These are phyloP conservation scores for Cynocephalus volans DNA, from an alignment of 2,113 vertebrate species.

Conservation along the genomic window DNA sequence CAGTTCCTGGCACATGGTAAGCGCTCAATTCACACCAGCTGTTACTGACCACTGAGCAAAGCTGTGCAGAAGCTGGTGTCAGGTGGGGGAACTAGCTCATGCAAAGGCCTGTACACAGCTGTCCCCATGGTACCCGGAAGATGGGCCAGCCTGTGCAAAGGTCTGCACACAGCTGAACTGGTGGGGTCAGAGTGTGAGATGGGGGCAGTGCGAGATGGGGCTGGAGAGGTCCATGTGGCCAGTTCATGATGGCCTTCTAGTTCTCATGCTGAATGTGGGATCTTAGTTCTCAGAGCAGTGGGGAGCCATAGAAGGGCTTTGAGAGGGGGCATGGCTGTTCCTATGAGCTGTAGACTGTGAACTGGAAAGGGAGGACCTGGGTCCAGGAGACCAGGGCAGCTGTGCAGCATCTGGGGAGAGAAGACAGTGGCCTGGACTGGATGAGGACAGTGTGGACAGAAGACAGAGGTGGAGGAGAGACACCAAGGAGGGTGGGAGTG, in stretches of 20 bases:
- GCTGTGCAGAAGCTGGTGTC: neutral
- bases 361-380: fast-evolving
- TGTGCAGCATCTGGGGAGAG: too few species aligned
- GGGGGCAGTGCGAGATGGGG: too few species aligned
- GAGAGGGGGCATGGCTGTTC: neutral
- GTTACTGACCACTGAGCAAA: fast-evolving
- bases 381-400: neutral
- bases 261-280: fast-evolving
- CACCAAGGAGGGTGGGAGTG: neutral
- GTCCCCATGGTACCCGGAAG: too few species aligned
- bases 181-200: fast-evolving
- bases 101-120: too few species aligned
- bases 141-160: neutral
- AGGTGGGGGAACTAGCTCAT: neutral
- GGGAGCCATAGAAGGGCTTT: neutral
- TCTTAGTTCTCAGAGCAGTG: neutral
- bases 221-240: neutral
- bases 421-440: neutral
- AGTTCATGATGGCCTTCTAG: neutral
- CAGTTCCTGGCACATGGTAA: neutral
- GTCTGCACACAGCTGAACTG: neutral
- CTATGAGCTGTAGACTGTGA: fast-evolving
- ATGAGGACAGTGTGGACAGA: neutral
- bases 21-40: neutral
- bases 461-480: too few species aligned